Evolutionary conservation across 2,797 vertebrate species (phyloP).

Genomic region (Pelodytes ibericus): DNA sequence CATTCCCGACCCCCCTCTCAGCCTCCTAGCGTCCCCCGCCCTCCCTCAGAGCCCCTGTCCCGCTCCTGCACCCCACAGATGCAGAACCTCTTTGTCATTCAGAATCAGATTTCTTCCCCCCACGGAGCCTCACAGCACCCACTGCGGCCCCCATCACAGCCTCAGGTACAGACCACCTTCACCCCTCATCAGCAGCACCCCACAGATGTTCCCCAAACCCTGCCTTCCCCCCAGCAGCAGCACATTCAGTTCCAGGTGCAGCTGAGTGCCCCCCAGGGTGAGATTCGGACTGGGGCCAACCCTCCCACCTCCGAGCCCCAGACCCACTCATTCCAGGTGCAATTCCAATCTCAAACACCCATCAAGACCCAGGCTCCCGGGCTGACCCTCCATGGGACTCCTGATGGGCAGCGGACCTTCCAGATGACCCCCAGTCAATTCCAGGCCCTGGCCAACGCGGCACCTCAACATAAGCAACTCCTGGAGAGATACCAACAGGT

Average conservation of each 20-base stretch:
- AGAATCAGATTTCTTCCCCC: constrained; percentile 82
- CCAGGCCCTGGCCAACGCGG: constrained; percentile 76
- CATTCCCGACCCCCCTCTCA: constrained; percentile 68
- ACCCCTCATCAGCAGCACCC: constrained; percentile 55
- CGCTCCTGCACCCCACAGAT: constrained; percentile 80
- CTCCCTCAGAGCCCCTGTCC: constrained; percentile 69
- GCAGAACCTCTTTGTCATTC: constrained; percentile 82
- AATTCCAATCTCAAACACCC: constrained; percentile 61
- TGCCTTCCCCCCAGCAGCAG: constrained; percentile 59
- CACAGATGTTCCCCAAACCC: constrained; percentile 64
- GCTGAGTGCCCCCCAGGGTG: constrained; percentile 39
- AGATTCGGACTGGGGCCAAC: constrained; percentile 41
- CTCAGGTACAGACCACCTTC: constrained; percentile 61
- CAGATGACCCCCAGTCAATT: constrained; percentile 83
- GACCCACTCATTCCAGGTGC: constrained; percentile 66
- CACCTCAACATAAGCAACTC: constrained; percentile 83
- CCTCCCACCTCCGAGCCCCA: constrained; percentile 66
- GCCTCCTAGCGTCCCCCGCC: constrained; percentile 65
- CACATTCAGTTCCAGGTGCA: constrained; percentile 60
- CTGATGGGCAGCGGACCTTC: constrained; percentile 83
- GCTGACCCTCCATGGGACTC: constrained; percentile 68
- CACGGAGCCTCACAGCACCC: constrained; percentile 66
- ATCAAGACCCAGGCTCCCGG: constrained; percentile 62
- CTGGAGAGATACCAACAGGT: constrained; percentile 93
- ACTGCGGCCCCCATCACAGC: constrained; percentile 62